Evolutionary conservation across 2,797 vertebrate genomes (phyloP), one percentile per base, ranked within the genome.

Genomic region (Delichon dasypus): DNA sequence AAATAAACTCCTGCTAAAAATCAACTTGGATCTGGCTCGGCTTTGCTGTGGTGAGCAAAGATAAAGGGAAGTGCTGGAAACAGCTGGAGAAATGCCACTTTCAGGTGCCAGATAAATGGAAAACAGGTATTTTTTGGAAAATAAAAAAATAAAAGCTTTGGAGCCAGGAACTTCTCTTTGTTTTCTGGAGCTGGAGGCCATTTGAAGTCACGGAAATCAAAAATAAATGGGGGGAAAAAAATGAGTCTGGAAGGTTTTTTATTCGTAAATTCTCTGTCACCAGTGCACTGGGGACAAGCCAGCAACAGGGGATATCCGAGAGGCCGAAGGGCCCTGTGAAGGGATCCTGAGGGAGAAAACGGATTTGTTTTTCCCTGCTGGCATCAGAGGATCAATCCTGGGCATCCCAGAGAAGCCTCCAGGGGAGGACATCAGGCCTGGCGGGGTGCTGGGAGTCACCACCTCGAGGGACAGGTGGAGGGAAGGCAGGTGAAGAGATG

Each of bases 1-100:
- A 77, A 88, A 92, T 53, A 90, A 96, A 73, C 68, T 62, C 32
- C 25, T 36, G 34, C 55, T 79, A 14, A 77, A 91, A 91, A 73
- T 51, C 72, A 61, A 30, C 60, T 4, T 23, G 68, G 36, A 10
- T 60, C 40, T 90, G 73, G 48, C 65, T 93, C 47, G 36, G 40
- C 21, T 47, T 32, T 13, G 60, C 21, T 45, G 1, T 30, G 38
- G n/a, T 9, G 58, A 74, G 32, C 32, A 25, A 58, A 60, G 40
- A 50, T 6, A 71, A 71, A 94, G 13, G 23, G 27, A 60, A n/a
- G 11, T 48, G 58, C 21, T 67, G 38, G 67, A 54, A 90, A 38
- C 47, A 16, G 30, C 44, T 58, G 60, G 75, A 10, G 47, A 77
- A 90, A 80, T 13, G 51, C 13, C 55, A 32, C 11, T 11, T 68